A percentile compares a stretch with the other conserved stretches of the same genome.
Conservation (phyloP, 1,140 invertebrate genomes). For the Pogonognathellus flavescens region DNA sequence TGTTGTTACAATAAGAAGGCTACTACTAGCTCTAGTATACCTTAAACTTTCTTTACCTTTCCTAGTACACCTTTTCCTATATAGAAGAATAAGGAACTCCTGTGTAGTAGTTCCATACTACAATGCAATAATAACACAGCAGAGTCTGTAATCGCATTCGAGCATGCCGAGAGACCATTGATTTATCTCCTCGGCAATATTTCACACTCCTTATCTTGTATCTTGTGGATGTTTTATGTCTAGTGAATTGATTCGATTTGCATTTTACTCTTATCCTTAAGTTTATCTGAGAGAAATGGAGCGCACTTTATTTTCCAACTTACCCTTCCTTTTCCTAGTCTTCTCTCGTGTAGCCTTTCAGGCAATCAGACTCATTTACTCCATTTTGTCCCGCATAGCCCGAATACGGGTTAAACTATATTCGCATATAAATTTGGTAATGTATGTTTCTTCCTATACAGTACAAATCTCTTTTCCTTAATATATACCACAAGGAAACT, state of each 20-base stretch:
- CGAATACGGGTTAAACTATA: not conserved
- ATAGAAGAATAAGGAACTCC: too few species aligned
- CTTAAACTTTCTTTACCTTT: too few species aligned
- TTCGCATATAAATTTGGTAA: not conserved
- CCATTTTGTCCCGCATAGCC: not conserved
- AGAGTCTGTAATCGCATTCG: not conserved
- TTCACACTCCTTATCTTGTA: constrained; percentile 56
- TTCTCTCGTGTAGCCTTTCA: constrained; percentile 7
- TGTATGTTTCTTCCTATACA: too few species aligned
- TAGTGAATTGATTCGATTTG: constrained; percentile 55
- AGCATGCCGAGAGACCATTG: constrained; percentile 40
- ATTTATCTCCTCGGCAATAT: constrained; percentile 52
- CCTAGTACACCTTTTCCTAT: too few species aligned
- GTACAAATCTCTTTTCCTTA: too few species aligned
- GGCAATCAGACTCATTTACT: constrained; percentile 39
- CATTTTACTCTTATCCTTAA: constrained; percentile 53
- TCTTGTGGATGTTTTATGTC: constrained; percentile 57
- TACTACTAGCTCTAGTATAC: too few species aligned
- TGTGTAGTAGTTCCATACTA: not conserved
- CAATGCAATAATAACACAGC: constrained; percentile 28
- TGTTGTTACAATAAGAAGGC: too few species aligned
- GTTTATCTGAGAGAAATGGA: constrained; percentile 51
- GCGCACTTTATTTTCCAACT: constrained; percentile 19
- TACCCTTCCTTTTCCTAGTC: constrained; percentile 19
- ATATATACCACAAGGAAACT: too few species aligned